Evolutionary conservation across 2,113 vertebrate species (phyloP).

Genomic region (Panthera tigris): DNA sequence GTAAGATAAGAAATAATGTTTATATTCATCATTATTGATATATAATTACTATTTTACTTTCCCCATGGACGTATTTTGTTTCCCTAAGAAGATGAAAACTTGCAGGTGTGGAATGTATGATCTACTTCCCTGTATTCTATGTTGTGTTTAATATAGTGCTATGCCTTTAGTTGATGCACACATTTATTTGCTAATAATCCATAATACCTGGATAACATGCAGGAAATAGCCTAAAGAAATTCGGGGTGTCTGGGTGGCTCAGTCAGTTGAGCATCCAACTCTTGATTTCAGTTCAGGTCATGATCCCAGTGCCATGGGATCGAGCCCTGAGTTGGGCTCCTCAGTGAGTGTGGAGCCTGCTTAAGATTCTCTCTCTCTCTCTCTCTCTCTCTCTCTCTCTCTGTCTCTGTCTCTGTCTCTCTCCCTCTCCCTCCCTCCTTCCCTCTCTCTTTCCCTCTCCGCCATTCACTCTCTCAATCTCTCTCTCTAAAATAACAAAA

Average conservation of each 20-base stretch:
- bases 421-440: too few species aligned
- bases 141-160: neutral
- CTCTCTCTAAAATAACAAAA: too few species aligned
- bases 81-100: neutral
- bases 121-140: neutral
- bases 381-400: too few species aligned
- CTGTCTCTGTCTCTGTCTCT: accelerated
- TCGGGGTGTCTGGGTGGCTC: neutral
- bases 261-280: too few species aligned
- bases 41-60: neutral
- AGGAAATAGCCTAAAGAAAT: neutral
- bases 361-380: too few species aligned
- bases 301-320: too few species aligned
- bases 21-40: neutral
- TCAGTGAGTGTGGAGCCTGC: too few species aligned
- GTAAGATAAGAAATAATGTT: neutral
- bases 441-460: too few species aligned
- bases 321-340: too few species aligned
- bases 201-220: neutral
- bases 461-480: too few species aligned
- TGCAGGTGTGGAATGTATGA: neutral
- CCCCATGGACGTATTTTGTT: neutral
- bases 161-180: neutral
- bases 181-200: neutral
- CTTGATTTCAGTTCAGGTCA: too few species aligned